Evolutionary conservation across 1,140 invertebrate species (phyloP).

Genomic region (Diabrotica undecimpunctata): DNA sequence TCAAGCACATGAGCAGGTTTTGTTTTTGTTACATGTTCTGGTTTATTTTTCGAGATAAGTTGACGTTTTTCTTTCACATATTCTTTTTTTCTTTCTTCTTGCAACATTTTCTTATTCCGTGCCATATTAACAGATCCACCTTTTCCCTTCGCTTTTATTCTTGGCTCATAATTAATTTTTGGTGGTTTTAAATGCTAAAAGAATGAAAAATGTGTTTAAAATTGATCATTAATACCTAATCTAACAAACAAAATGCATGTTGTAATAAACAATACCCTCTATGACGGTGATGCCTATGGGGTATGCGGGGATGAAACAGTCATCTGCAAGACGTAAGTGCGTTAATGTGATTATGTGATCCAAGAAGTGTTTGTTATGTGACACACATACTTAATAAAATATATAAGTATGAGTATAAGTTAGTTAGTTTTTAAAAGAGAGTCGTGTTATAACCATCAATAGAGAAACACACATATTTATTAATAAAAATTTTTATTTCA

Average conservation of each 20-base stretch:
- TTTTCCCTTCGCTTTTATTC: slow-evolving; percentile 73
- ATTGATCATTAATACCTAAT: slow-evolving; percentile 24
- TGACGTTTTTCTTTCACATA: slow-evolving; percentile 54
- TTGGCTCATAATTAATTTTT: slow-evolving; percentile 70
- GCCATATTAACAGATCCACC: slow-evolving; percentile 71
- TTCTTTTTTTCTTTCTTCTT: slow-evolving; percentile 65
- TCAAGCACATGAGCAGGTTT: slow-evolving; percentile 60
- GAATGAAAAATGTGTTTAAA: slow-evolving; percentile 33
- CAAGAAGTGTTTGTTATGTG: too few species aligned
- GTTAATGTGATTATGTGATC: too few species aligned
- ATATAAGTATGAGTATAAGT: too few species aligned
- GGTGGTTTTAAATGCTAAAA: slow-evolving; percentile 75
- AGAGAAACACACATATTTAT: too few species aligned
- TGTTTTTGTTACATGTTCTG: slow-evolving; percentile 40
- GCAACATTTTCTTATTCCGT: slow-evolving; percentile 75
- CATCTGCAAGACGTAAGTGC: too few species aligned
- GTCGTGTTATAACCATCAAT: too few species aligned
- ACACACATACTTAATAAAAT: too few species aligned
- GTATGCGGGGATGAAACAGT: too few species aligned
- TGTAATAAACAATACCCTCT: too few species aligned
- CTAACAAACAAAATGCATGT: background rate
- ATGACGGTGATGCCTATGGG: too few species aligned
- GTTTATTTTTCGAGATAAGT: slow-evolving; percentile 23
- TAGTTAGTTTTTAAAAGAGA: too few species aligned
- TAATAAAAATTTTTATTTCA: too few species aligned